Base-by-base conservation (phyloP, 2,113 vertebrate species). In the Triplophysa dalaica region DNA sequence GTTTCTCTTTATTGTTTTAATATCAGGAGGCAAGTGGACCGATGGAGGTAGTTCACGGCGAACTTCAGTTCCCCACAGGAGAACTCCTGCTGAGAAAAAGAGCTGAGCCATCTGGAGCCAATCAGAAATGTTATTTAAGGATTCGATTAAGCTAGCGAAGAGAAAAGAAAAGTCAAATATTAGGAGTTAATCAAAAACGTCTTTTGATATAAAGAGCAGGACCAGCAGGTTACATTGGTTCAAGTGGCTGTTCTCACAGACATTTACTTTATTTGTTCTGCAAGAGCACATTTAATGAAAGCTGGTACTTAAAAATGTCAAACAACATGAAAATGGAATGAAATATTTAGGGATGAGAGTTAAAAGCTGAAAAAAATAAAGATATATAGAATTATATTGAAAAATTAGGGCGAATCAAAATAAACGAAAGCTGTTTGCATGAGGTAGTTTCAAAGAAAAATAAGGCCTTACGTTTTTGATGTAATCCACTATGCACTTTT, bases 1-100 rank as follows among this genome's bases (percentile, higher is more conserved):
- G 43, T 74, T 43, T 67, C 41, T 52, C 75, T 74, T 68, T 75
- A 81, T 81, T 78, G 63, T 84, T 78, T 38, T 75, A 62, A 81
- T 81, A 69, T 64, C 70, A 64, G 14, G 29, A 26, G 68, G 29
- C 52, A 14, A 52, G 8, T 62, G 56, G 33, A 63, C 1, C 65
- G 72, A 65, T 45, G n/a, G 22, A 61, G 13, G 33, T 54, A 11
- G 54, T 76, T 48, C 62, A 68, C 29, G 54, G 56, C 33, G 74
- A 82, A 78, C 56, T 78, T 33, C 12, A 7, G 50, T 7, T 74
- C 29, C 62, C 43, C 62, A 0, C 11, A 58, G 38, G 68, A 72
- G 63, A 76, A 48, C 41, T 26, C 58, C 58, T 41, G 41, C 58
- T 48, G 41, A 48, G 66, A 50, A 48, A 60, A 61, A 69, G 38